Evolutionary conservation across 1,140 invertebrate genomes (phyloP).

Genomic region (Cataglyphis hispanica): DNA sequence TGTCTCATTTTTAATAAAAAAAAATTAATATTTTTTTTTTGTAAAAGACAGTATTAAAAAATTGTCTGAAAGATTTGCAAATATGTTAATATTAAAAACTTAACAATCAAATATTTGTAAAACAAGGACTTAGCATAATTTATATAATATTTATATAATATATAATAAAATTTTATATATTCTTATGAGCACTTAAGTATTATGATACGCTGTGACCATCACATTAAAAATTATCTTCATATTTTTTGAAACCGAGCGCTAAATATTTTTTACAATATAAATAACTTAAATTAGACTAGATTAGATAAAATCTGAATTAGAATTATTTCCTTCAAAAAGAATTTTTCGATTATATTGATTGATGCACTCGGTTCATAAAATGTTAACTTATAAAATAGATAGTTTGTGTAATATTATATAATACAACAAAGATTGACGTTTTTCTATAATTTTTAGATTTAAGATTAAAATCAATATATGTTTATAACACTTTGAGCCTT

Average conservation of each 20-base stretch:
- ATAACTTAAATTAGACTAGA: neutral
- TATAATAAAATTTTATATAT: conserved; percentile 19
- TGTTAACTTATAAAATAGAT: neutral
- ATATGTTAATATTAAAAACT: neutral
- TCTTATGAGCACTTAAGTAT: conserved; percentile 25
- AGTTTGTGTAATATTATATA: conserved; percentile 1
- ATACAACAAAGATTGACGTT: neutral
- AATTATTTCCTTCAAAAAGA: neutral
- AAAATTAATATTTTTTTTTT: conserved; percentile 15
- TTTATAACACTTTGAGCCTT: neutral
- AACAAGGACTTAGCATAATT: conserved; percentile 12
- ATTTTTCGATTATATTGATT: neutral
- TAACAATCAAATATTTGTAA: neutral
- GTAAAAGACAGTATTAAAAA: conserved; percentile 16
- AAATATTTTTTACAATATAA: neutral
- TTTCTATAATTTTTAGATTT: conserved; percentile 13
- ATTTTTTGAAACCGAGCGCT: conserved; percentile 14
- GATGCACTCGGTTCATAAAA: conserved; percentile 7
- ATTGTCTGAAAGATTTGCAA: conserved; percentile 14
- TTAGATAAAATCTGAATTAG: neutral
- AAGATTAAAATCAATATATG: neutral
- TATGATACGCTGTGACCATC: neutral
- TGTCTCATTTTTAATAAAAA: neutral
- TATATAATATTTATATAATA: neutral
- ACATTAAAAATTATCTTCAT: neutral